These are phyloP conservation scores for Coleophora deauratella DNA, from an alignment of 2,888 invertebrate genomes.

Conservation along the genomic window DNA sequence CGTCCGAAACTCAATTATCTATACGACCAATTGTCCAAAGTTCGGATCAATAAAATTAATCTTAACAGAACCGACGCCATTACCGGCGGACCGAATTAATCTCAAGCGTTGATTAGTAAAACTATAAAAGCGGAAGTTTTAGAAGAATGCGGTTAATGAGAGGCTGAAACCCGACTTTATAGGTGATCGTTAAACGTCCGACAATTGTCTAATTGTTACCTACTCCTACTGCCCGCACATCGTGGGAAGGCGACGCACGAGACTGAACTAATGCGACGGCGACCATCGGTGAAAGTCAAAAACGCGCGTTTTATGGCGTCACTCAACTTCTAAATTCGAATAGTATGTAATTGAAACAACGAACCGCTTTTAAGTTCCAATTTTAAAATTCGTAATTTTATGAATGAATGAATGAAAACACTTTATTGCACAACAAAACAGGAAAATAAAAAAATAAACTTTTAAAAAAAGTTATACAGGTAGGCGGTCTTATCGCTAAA, in stretches of 20 bases:
- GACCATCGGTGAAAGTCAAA: conserved; percentile 52
- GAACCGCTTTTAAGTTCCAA: conserved; percentile 57
- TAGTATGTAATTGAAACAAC: conserved; percentile 54
- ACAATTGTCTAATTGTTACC: conserved; percentile 73
- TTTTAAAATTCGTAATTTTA: conserved; percentile 38
- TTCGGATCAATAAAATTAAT: conserved; percentile 66
- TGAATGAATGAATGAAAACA: no score
- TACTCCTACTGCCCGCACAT: conserved; percentile 51
- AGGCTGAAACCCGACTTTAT: conserved; percentile 68
- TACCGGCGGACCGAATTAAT: conserved; percentile 66
- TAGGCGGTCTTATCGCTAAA: no score
- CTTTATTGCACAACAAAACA: no score
- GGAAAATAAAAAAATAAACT: no score
- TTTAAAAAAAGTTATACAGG: no score
- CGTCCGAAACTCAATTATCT: conserved; percentile 67
- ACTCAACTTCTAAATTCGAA: conserved; percentile 53
- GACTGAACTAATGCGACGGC: conserved; percentile 32
- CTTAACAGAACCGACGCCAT: conserved; percentile 61
- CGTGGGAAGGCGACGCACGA: conserved; percentile 62
- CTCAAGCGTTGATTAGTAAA: conserved; percentile 72
- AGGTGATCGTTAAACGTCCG: conserved; percentile 67
- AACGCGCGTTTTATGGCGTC: conserved; percentile 52
- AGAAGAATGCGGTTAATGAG: conserved; percentile 73
- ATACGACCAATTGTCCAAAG: conserved; percentile 66
- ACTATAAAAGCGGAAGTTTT: conserved; percentile 74